Conservation (phyloP, 2,888 invertebrate genomes). For the Spisula subtruncata region DNA sequence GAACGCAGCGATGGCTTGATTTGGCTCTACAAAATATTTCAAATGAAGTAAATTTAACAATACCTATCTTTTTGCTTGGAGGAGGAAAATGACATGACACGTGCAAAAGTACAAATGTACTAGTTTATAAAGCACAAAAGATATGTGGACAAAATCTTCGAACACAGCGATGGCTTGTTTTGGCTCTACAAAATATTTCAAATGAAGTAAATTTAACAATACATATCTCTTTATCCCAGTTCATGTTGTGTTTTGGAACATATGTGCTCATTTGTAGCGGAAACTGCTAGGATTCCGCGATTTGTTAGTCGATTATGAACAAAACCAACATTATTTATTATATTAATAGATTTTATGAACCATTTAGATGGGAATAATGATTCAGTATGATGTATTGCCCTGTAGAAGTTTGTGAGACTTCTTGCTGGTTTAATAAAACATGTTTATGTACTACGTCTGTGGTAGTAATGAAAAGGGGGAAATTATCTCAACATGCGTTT, state of each 20-base stretch:
- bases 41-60: neutral
- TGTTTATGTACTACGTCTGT: neutral
- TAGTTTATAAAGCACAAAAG: too few relatives aligned
- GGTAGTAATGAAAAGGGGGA: neutral
- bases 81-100: too few relatives aligned
- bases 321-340: neutral
- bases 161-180: too few relatives aligned
- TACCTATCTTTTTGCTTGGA: too few relatives aligned
- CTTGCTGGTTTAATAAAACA: neutral
- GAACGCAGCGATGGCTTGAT: too few relatives aligned
- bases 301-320: neutral
- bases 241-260: neutral
- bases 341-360: neutral
- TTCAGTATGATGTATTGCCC: conserved; percentile 4
- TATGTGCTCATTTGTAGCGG: neutral
- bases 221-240: neutral
- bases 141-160: too few relatives aligned
- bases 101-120: too few relatives aligned
- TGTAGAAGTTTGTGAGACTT: neutral
- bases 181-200: neutral
- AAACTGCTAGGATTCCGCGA: neutral
- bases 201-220: neutral
- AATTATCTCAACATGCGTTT: neutral
- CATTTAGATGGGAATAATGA: conserved; percentile 16
- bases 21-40: neutral